Base-by-base conservation (phyloP, 2,113 vertebrate species). In the Gadus chalcogrammus region DNA sequence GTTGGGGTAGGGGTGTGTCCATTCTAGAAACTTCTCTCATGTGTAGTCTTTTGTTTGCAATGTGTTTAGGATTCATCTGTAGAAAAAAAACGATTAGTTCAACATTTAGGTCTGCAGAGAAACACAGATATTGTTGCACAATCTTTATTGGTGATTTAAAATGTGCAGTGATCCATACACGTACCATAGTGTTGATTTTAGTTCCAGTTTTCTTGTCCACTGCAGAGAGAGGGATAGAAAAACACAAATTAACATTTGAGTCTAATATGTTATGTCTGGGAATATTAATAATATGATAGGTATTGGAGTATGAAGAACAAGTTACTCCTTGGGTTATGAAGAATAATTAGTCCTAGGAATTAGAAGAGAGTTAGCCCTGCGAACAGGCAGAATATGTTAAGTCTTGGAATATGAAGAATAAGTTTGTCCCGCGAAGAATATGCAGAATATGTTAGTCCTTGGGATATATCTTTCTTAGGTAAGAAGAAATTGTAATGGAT, bases 151-250 rank as follows among this genome's bases (percentile, higher is more conserved):
- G 6, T 35, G 16, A 13, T 55, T 55, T 55, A 58, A 16, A n/a
- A 58, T 17, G 55, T 48, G 42, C 9, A 48, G 9, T 12, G 42
- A 2, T 48, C 11, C 2, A 48, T 13, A 48, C 42, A 70, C 82
- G 80, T 70, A 92, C 91, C 81, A 67, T 15, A 12, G 69, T 58
- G 70, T n/a, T 8, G 42, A n/a, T 69, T 79, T 90, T 90, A 92
- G 70, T 88, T 93, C 94, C 93, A 94, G 90, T 80, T 92, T 73
- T 93, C 93, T 85, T 93, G 84, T 82, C 93, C 89, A 69, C 92
- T 93, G 82, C 20, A 67, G 0, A 87, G 76, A 70, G 78, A 66
- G 31, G 55, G 79, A 66, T 28, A 11, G 28, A 62, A 5, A 28
- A 24, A 12, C 22, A 27, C 42, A 48, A 9, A 48, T 48, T 48